Evolutionary conservation across 2,888 invertebrate genomes (phyloP), one percentile per base, ranked within the genome.

Genomic region (Clitarchus hookeri): DNA sequence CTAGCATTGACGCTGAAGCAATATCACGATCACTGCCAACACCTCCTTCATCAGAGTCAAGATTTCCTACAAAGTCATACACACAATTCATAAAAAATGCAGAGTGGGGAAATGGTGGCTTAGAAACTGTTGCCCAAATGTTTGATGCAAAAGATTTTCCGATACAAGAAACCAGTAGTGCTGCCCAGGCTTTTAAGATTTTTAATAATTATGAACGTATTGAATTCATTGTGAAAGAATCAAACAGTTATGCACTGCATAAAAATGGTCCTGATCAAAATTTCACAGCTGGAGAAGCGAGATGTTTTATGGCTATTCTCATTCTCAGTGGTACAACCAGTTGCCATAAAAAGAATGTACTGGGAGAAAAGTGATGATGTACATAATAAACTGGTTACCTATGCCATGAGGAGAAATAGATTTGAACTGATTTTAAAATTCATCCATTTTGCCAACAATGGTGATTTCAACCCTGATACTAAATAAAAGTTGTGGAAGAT

Each of bases 11-110:
- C 26, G 8, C 13, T 79, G 79, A 79, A 79, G 4, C 13, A 79
- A 27, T 16, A 82, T 27, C 82, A 26, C 27, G n/a, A 65, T 2
- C n/a, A 65, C 65, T 65, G 65, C 65, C n/a, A 65, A 65, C 23
- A 26, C 44, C 82, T 13, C n/a, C 80, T 80, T 80, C 82, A 82
- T 26, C 82, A 82, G 82, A 82, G 23, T n/a, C 16, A 82, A 82
- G 82, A 82, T 27, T 82, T 16, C 27, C 82, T 0, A 44, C 27
- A 44, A 25, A 82, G 82, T 19, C 82, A 82, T 82, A 82, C 82
- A 25, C 82, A 44, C 12, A 82, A n/a, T 27, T 44, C 82, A 82
- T 19, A 44, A 82, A 82, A 26, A 82, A 82, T 26, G 13, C 82
- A 82, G 44, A 82, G n/a, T 82, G 82, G 44, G 8, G 11, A 82